Evolutionary conservation across 2,888 invertebrate genomes (phyloP).

Genomic region (Drosophila paranaensis): DNA sequence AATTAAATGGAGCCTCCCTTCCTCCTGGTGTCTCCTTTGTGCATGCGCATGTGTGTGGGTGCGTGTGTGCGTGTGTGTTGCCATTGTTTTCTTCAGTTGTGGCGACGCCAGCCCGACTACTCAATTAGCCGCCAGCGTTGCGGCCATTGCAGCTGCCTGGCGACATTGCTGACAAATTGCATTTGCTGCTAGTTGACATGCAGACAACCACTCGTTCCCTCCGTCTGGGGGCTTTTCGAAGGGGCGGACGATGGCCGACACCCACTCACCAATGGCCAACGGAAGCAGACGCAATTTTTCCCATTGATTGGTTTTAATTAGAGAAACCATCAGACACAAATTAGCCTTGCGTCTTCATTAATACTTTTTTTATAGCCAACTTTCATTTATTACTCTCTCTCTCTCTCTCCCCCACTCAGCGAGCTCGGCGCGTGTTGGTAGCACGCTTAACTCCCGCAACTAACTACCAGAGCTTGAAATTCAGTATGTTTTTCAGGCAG

Average conservation of each 20-base stretch:
- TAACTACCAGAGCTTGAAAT: constrained; percentile 14
- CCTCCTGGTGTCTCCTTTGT: constrained; percentile 12
- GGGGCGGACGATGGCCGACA: not conserved
- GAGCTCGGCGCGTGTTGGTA: not conserved
- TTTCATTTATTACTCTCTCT: constrained; percentile 33
- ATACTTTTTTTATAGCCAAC: constrained; percentile 66
- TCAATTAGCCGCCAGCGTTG: constrained; percentile 67
- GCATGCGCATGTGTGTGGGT: constrained; percentile 7
- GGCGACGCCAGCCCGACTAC: constrained; percentile 45
- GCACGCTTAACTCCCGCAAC: not conserved
- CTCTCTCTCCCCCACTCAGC: constrained; percentile 1
- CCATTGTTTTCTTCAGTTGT: constrained; percentile 35
- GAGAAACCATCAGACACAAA: constrained; percentile 75
- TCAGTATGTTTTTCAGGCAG: constrained; percentile 21
- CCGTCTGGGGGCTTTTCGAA: not conserved
- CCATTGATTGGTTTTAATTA: constrained; percentile 80
- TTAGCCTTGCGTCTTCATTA: constrained; percentile 74
- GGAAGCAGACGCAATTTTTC: constrained; percentile 70
- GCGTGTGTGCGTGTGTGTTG: constrained; percentile 13
- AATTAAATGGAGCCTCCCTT: constrained; percentile 49
- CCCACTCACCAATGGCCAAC: constrained; percentile 22
- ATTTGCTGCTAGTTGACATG: constrained; percentile 66
- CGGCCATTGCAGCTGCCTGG: constrained; percentile 55
- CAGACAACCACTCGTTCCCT: constrained; percentile 24
- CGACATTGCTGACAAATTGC: constrained; percentile 74